Conservation (phyloP, 2,888 invertebrate species). For the Sarcophaga variegata region DNA sequence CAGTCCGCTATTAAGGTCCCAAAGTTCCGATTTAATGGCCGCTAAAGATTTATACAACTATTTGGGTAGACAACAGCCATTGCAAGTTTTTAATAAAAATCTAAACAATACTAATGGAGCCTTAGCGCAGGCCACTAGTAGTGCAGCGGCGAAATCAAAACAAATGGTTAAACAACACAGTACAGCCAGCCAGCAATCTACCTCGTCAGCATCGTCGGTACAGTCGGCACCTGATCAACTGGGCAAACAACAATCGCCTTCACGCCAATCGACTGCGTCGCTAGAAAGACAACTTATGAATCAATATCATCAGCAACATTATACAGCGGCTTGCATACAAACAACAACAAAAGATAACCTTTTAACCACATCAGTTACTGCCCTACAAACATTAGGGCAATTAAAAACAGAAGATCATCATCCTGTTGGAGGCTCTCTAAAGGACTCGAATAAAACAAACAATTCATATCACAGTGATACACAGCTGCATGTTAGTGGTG, state of each 20-base stretch:
- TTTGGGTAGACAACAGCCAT: conserved; percentile 72
- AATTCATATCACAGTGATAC: conserved; percentile 72
- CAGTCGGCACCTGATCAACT: conserved; percentile 73
- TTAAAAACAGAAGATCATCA: conserved; percentile 52
- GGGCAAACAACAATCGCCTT: conserved; percentile 70
- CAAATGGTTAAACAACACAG: conserved; percentile 75
- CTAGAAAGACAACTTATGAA: conserved; percentile 70
- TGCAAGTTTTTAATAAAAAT: conserved; percentile 41
- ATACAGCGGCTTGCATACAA: conserved; percentile 33
- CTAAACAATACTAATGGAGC: conserved; percentile 50
- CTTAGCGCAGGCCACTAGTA: conserved; percentile 23
- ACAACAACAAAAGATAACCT: conserved; percentile 54
- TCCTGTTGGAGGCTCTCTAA: conserved; percentile 15
- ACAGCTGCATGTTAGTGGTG: conserved; percentile 64
- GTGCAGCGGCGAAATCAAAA: conserved; percentile 68
- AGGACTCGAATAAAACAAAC: conserved; percentile 71
- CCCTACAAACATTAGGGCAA: conserved; percentile 66
- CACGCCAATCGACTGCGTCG: conserved; percentile 64
- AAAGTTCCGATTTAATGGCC: conserved; percentile 77
- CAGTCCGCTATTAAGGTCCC: conserved; percentile 78
- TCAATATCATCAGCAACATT: conserved; percentile 63
- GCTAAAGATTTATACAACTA: conserved; percentile 76
- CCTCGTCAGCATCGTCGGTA: conserved; percentile 75
- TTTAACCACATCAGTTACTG: conserved; percentile 58
- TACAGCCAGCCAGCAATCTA: conserved; percentile 76